phyloP scores from a whole-genome alignment of 2,113 vertebrate genomes.

The Prionailurus bengalensis region DNA sequence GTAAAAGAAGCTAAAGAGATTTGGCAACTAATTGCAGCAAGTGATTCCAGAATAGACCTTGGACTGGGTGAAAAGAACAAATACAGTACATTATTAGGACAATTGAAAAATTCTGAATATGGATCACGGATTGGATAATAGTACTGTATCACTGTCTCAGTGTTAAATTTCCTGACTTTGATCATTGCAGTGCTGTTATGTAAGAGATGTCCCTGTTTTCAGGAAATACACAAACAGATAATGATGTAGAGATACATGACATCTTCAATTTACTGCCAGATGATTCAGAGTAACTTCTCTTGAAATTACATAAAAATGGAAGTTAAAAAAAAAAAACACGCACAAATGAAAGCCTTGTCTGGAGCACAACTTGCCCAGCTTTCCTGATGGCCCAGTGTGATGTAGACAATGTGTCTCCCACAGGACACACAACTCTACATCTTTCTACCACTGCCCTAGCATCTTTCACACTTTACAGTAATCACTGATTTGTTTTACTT shows the following conservation, averaged over 20 bases:
- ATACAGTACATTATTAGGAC: neutral
- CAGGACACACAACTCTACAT: neutral
- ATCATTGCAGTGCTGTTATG: neutral
- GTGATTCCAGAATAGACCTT: neutral
- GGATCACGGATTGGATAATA: neutral
- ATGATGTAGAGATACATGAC: neutral
- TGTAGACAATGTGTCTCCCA: neutral
- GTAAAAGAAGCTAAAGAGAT: conserved; percentile 14
- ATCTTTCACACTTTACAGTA: neutral
- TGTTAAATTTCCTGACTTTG: neutral
- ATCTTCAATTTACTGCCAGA: neutral
- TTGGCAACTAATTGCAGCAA: neutral
- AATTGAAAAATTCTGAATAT: neutral
- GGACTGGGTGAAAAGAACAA: neutral
- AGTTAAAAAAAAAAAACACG: neutral
- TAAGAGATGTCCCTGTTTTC: neutral
- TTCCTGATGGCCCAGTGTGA: neutral
- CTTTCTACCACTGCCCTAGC: too few relatives aligned
- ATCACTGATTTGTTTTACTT: neutral
- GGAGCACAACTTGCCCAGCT: neutral
- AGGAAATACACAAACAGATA: neutral
- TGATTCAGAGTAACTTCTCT: neutral
- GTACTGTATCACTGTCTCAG: neutral
- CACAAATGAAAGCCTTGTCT: neutral
- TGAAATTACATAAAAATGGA: neutral